Conservation (phyloP, 2,888 invertebrate species). For the Lasioglossum vierecki region DNA sequence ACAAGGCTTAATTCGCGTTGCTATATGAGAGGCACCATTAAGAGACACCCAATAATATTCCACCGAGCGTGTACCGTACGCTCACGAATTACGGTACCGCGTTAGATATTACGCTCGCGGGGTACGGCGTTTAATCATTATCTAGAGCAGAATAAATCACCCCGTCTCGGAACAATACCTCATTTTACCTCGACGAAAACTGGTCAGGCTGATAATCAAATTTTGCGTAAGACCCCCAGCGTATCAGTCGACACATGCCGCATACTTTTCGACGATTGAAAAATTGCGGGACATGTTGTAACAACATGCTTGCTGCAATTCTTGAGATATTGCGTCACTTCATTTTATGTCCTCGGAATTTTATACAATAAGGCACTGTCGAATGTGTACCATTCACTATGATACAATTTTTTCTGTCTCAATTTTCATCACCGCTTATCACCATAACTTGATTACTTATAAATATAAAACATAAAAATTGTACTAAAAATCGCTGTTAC, state of each 20-base stretch:
- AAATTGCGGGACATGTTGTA: slow-evolving; percentile 29
- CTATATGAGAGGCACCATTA: slow-evolving; percentile 39
- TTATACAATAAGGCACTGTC: not conserved
- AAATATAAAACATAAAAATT: too few species aligned
- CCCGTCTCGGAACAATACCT: slow-evolving; percentile 32
- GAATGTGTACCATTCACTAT: not conserved
- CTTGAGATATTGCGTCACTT: not conserved
- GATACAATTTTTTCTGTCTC: too few species aligned
- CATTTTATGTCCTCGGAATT: not conserved
- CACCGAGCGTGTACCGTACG: slow-evolving; percentile 5
- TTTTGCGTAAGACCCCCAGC: slow-evolving; percentile 27
- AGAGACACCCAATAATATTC: slow-evolving; percentile 42
- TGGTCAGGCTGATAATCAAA: slow-evolving; percentile 20
- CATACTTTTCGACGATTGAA: slow-evolving; percentile 33
- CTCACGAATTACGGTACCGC: slow-evolving; percentile 40
- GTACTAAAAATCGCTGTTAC: too few species aligned
- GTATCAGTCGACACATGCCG: slow-evolving; percentile 23
- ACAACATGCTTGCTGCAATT: not conserved
- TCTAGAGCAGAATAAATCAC: slow-evolving; percentile 44
- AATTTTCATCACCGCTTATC: too few species aligned
- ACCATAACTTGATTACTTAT: too few species aligned
- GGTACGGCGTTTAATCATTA: slow-evolving; percentile 44
- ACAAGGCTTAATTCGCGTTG: slow-evolving; percentile 39
- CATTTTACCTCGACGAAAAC: slow-evolving; percentile 12
- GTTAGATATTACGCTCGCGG: slow-evolving; percentile 36